Evolutionary conservation across 2,113 vertebrate genomes (phyloP).

Genomic region (Parotia lawesii): DNA sequence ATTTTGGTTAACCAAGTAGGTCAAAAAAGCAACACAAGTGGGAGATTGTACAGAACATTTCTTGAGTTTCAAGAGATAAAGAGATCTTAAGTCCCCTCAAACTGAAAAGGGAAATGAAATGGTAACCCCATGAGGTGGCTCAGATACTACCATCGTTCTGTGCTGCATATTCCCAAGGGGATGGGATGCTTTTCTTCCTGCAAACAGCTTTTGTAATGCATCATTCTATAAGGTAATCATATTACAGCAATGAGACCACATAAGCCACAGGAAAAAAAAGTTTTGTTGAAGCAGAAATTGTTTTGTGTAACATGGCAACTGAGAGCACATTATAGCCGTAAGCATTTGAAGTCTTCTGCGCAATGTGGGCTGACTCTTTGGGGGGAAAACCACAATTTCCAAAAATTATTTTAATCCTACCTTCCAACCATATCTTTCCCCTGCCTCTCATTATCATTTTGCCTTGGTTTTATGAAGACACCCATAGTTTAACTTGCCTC

Average conservation of each 20-base stretch:
- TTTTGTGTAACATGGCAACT: background rate
- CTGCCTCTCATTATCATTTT: background rate
- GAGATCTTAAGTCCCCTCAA: background rate
- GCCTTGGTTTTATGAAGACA: background rate
- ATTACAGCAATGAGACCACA: background rate
- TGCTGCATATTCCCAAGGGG: background rate
- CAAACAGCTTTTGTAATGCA: background rate
- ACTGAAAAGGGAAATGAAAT: background rate
- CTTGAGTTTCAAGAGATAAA: background rate
- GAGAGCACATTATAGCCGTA: background rate
- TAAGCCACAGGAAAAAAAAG: background rate
- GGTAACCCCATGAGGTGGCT: background rate
- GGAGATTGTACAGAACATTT: background rate
- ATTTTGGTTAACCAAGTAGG: constrained; percentile 49
- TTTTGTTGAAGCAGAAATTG: background rate
- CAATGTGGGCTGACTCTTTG: background rate
- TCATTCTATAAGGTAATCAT: background rate
- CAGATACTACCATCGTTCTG: background rate
- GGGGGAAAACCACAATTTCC: background rate
- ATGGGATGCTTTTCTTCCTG: background rate
- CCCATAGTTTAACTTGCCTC: background rate
- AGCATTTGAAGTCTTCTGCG: background rate
- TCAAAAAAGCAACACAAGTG: constrained; percentile 14
- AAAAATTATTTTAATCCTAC: background rate
- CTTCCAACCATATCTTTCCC: background rate